Evolutionary conservation across 2,797 vertebrate genomes (phyloP), one percentile per base, ranked within the genome.

Genomic region (Trachops cirrhosus): DNA sequence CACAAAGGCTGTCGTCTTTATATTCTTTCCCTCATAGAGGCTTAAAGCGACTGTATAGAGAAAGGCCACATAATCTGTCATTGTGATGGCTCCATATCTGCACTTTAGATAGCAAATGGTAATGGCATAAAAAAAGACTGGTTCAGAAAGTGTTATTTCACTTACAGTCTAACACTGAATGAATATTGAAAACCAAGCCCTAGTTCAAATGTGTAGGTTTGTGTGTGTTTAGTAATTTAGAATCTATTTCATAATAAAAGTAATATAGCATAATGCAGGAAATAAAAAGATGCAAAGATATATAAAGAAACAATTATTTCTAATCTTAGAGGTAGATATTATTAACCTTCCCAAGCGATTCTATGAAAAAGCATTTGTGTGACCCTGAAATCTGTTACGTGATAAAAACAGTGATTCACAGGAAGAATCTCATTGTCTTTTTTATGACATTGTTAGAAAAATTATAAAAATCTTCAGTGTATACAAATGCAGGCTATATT

Each of bases 1-100:
- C 70, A 91, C 44, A 50, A 22, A 97, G 11, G 59, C 80, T 91
- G 11, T 71, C 62, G 94, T 57, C 70, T 80, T 74, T 41, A 54
- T 39, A 90, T 79, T 79, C 24, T 83, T 78, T 74, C 78, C 64
- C 52, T 91, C 82, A 50, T 4, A 19, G 0, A 94, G 29, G 95
- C 95, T 59, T 89, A 82, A 96, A 94, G 22, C 93, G 74, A 96
- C 37, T 93, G 22, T 7, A 0, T 59, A 46, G 41, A 70, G 9
- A 82, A 94, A 96, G 86, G 88, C 8, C 19, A 88, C 46, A 75
- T 80, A 83, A 90, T 73, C 54, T 64, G 48, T 41, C 82, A 97
- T 94, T 96, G 21, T 44, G 71, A 19, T 90, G 79, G 19, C 9
- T 83, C 2, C 48, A 3, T 62, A 10, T 12, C 34, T 77, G 14